Evolutionary conservation across 2,797 vertebrate species (phyloP).

Genomic region (Aplochiton taeniatus): DNA sequence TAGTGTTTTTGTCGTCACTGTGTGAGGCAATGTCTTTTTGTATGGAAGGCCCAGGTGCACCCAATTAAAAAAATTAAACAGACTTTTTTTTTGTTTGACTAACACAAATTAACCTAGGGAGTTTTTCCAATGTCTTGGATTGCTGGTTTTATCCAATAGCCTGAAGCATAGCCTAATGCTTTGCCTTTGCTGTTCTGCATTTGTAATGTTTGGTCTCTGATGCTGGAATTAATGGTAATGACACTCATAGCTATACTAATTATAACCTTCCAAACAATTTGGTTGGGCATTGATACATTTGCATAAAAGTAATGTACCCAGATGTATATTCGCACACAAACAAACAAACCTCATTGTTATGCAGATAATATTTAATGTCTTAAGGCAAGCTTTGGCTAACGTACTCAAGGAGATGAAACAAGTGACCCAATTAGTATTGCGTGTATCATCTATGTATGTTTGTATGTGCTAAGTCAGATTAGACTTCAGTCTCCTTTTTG

Average conservation of each 20-base stretch:
- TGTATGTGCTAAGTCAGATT: constrained; percentile 17
- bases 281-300: too few relatives aligned
- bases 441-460: constrained; percentile 2
- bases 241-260: too few relatives aligned
- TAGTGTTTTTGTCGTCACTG: not conserved
- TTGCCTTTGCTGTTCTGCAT: too few relatives aligned
- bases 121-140: too few relatives aligned
- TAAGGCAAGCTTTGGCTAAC: not conserved
- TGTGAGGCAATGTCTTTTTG: not conserved
- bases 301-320: too few relatives aligned
- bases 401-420: constrained; percentile 11
- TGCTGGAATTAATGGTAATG: too few relatives aligned
- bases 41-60: not conserved
- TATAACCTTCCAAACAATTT: too few relatives aligned
- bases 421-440: constrained; percentile 18
- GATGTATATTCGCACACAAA: not conserved
- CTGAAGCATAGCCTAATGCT: too few relatives aligned
- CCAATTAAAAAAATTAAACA: not conserved
- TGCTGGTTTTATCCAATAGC: too few relatives aligned
- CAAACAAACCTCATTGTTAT: not conserved
- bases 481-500: constrained; percentile 27
- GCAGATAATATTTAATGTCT: not conserved
- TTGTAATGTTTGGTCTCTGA: too few relatives aligned
- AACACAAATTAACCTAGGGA: too few relatives aligned
- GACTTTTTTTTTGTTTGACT: not conserved